These are phyloP conservation scores for Parapristionchus giblindavisi DNA, from an alignment of 2,888 invertebrate genomes.

Conservation along the genomic window DNA sequence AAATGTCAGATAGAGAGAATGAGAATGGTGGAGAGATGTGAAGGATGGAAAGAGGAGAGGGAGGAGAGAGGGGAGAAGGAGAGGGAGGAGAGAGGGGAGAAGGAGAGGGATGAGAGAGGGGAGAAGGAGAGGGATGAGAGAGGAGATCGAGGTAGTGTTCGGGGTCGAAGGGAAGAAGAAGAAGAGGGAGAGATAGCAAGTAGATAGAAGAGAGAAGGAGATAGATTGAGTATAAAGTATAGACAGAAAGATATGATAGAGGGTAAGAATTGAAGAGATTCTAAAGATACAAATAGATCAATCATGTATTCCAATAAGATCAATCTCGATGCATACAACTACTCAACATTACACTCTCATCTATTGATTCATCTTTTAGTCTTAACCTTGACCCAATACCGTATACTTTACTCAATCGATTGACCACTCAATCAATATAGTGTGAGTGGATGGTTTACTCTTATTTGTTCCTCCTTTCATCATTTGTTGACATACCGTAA, in stretches of 20 bases:
- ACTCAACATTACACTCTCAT: neutral
- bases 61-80: neutral
- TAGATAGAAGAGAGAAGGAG: neutral
- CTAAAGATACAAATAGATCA: constrained; percentile 19
- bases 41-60: no score
- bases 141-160: constrained; percentile 1
- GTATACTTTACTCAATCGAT: neutral
- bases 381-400: neutral
- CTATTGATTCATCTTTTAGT: neutral
- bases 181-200: neutral
- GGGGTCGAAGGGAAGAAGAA: constrained; percentile 7
- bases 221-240: neutral
- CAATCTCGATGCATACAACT: neutral
- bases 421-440: neutral
- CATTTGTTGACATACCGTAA: neutral
- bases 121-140: neutral
- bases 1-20: no score
- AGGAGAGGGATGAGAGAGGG: constrained; percentile 1
- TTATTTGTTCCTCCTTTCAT: neutral
- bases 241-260: neutral
- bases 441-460: neutral
- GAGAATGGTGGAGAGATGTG: no score
- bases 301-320: neutral
- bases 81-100: neutral
- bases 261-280: no score